phyloP scores from a whole-genome alignment of 2,888 invertebrate species.

The Octodonta nipae region DNA sequence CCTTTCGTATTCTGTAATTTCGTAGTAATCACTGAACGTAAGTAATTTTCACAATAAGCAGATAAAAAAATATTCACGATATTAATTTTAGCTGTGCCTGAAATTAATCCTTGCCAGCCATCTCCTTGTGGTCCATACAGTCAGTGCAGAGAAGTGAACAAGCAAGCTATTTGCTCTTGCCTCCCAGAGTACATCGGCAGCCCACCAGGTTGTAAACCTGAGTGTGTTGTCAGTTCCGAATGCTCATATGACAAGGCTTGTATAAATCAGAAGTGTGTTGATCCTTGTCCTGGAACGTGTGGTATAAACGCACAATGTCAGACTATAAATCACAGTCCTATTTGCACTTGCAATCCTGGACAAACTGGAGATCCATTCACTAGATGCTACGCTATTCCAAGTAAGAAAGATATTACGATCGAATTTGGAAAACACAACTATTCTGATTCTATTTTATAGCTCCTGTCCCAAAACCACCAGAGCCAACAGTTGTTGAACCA shows the following conservation, averaged over 20 bases:
- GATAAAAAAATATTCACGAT: slow-evolving; percentile 15
- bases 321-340: slow-evolving; percentile 69
- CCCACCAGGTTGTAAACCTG: slow-evolving; percentile 70
- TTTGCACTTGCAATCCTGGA: slow-evolving; percentile 61
- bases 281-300: slow-evolving; percentile 72
- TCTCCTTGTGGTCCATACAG: slow-evolving; percentile 73
- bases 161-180: slow-evolving; percentile 67
- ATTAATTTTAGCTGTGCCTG: slow-evolving; percentile 14
- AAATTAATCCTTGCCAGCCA: slow-evolving; percentile 54
- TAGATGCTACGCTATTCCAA: slow-evolving; percentile 48
- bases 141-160: slow-evolving; percentile 57
- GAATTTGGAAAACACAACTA: not conserved
- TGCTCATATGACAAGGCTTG: slow-evolving; percentile 69
- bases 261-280: slow-evolving; percentile 65
- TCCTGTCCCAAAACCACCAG: slow-evolving; percentile 10
- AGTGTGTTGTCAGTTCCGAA: slow-evolving; percentile 71
- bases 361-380: slow-evolving; percentile 71
- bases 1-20: slow-evolving; percentile 42
- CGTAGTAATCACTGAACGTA: slow-evolving; percentile 24
- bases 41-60: slow-evolving; percentile 3
- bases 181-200: slow-evolving; percentile 56
- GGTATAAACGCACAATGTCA: slow-evolving; percentile 64
- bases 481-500: slow-evolving; percentile 20
- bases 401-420: slow-evolving; percentile 22
- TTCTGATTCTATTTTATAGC: slow-evolving; percentile 15